These are phyloP conservation scores for Catharus bicknelli DNA, from an alignment of 2,113 vertebrate genomes.

Conservation along the genomic window DNA sequence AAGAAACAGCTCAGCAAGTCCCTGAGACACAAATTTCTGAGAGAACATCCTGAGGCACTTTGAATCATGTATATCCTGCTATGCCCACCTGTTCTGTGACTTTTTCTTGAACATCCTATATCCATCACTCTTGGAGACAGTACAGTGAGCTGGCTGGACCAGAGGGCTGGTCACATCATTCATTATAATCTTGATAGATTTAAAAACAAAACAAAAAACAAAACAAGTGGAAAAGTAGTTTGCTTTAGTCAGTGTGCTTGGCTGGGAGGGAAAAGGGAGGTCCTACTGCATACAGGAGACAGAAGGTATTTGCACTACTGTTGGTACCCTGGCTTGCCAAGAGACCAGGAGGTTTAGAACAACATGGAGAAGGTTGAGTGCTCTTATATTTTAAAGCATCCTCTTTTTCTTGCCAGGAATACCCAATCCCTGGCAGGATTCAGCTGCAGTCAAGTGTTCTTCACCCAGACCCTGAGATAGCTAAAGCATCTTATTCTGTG, in stretches of 20 bases:
- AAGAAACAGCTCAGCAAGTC: neutral
- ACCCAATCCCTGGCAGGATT: neutral
- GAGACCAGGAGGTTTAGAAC: neutral
- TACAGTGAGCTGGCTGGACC: neutral
- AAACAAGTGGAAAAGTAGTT: neutral
- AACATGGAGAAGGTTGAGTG: neutral
- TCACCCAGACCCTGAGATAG: neutral
- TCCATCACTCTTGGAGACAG: constrained; percentile 6
- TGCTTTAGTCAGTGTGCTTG: neutral
- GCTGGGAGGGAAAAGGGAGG: neutral
- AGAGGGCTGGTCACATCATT: neutral
- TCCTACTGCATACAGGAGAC: neutral
- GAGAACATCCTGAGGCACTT: neutral
- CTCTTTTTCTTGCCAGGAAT: neutral
- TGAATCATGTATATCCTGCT: neutral
- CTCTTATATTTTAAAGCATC: neutral
- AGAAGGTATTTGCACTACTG: neutral
- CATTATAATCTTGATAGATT: neutral
- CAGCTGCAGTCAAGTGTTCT: neutral
- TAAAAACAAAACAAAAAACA: neutral
- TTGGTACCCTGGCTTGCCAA: neutral
- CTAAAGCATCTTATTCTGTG: neutral
- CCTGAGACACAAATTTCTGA: neutral
- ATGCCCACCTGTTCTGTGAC: neutral
- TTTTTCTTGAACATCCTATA: constrained; percentile 8